Percentiles rank a stretch among this genome's conserved stretches.
Evolutionary conservation across 2,797 vertebrate genomes (phyloP).

Genomic region (Myotis planiceps): DNA sequence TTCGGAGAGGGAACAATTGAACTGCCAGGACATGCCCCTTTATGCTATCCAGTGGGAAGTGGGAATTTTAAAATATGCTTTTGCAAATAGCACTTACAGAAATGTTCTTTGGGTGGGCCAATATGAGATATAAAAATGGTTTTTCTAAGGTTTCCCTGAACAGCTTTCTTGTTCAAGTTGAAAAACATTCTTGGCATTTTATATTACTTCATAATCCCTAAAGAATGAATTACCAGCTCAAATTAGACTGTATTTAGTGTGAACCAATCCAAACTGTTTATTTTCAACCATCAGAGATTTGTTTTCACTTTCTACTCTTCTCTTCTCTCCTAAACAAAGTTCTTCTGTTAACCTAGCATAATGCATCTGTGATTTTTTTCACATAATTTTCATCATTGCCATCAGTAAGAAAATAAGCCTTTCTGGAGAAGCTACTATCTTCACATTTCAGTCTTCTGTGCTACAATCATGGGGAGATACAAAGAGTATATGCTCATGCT

Average conservation of each 20-base stretch:
- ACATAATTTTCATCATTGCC: background rate
- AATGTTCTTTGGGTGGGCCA: background rate
- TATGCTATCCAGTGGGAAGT: background rate
- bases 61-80: conserved; percentile 6
- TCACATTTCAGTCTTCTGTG: background rate
- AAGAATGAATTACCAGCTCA: background rate
- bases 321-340: conserved; percentile 1
- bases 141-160: conserved; percentile 26
- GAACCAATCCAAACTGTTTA: background rate
- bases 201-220: conserved; percentile 32
- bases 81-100: background rate
- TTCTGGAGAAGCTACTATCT: background rate
- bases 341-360: background rate
- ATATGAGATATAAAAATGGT: background rate
- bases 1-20: background rate
- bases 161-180: background rate
- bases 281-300: conserved; percentile 10
- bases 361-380: background rate
- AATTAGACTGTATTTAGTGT: background rate
- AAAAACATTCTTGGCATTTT: conserved; percentile 33
- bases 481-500: background rate
- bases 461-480: background rate
- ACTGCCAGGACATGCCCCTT: background rate
- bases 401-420: background rate
- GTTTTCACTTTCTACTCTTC: background rate